Conservation (phyloP, 2,113 vertebrate species). For the Aramus guarauna region DNA sequence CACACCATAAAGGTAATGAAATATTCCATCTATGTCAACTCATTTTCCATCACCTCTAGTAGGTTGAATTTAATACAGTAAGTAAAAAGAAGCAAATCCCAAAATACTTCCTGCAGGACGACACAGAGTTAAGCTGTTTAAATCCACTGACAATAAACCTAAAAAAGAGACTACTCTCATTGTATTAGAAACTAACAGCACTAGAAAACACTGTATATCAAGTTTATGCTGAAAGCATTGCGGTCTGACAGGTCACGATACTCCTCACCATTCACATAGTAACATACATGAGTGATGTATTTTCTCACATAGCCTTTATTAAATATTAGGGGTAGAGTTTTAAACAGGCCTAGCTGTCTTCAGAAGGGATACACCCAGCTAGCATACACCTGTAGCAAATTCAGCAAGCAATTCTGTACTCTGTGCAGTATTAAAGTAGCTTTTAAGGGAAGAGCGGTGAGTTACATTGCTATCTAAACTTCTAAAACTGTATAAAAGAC, state of each 20-base stretch:
- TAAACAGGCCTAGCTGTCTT: not conserved
- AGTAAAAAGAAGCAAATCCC: not conserved
- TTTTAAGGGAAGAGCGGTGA: not conserved
- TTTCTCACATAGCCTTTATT: not conserved
- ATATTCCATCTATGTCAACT: not conserved
- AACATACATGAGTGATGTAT: not conserved
- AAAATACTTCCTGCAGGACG: not conserved
- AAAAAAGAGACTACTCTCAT: not conserved
- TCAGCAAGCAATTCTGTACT: not conserved
- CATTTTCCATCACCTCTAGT: slow-evolving; percentile 13
- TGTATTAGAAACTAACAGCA: not conserved
- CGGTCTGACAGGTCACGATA: not conserved
- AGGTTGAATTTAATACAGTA: not conserved
- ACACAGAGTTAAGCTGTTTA: slow-evolving; percentile 12
- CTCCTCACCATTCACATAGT: not conserved
- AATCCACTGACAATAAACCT: not conserved
- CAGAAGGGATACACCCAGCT: not conserved
- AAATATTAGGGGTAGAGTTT: not conserved
- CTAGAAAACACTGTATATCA: not conserved
- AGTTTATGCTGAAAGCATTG: not conserved
- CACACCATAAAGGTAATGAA: not conserved
- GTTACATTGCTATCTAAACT: not conserved
- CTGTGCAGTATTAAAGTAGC: not conserved
- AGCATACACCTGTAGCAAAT: not conserved
- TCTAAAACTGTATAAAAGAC: not conserved